These are phyloP conservation scores for Threskiornis aethiopicus DNA, from an alignment of 2,797 vertebrate genomes.

Conservation along the genomic window DNA sequence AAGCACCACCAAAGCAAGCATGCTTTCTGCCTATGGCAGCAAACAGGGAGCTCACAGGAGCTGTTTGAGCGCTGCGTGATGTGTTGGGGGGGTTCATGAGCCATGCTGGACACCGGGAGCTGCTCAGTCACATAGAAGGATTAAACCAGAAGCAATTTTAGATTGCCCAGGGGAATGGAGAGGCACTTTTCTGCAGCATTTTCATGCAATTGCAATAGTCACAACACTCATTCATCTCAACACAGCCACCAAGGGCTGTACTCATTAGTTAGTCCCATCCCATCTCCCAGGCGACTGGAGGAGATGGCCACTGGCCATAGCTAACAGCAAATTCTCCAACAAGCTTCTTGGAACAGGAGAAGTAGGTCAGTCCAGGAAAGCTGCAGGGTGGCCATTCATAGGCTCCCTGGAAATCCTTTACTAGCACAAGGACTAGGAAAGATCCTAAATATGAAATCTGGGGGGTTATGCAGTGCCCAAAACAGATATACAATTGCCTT, in stretches of 20 bases:
- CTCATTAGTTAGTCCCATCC: not conserved
- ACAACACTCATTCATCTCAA: not conserved
- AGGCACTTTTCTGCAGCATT: not conserved
- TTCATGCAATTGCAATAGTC: not conserved
- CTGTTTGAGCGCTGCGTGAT: accelerated
- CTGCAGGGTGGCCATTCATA: accelerated
- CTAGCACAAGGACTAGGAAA: not conserved
- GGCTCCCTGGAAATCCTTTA: not conserved
- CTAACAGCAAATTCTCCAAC: not conserved
- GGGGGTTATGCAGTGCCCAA: too few species aligned
- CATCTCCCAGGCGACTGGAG: not conserved
- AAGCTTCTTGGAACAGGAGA: not conserved
- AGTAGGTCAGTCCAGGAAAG: not conserved
- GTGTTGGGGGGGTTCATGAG: accelerated
- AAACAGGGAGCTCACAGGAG: not conserved
- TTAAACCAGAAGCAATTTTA: not conserved
- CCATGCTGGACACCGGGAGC: not conserved
- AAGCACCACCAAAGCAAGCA: not conserved
- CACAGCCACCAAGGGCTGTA: accelerated
- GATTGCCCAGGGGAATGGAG: not conserved
- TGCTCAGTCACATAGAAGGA: not conserved
- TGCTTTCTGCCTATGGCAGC: not conserved
- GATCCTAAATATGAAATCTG: not conserved
- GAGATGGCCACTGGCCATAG: not conserved
- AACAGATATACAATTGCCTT: accelerated